A percentile compares a stretch with the other conserved stretches of the same genome.
phyloP scores from a whole-genome alignment of 2,797 vertebrate genomes.

The Myripristis murdjan region DNA sequence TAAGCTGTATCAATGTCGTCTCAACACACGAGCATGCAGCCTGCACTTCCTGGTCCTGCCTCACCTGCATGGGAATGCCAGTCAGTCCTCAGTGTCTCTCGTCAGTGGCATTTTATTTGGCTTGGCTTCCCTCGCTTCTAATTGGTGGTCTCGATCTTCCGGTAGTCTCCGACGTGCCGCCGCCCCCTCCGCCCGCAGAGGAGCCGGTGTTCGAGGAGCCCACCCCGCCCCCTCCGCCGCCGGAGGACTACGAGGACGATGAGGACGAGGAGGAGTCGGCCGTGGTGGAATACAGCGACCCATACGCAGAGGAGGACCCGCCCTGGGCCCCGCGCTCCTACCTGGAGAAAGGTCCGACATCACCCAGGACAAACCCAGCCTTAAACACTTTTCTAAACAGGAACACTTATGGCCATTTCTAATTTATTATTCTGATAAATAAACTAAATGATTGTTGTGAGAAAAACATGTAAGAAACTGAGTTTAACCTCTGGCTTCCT shows the following conservation, averaged over 20 bases:
- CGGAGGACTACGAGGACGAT: constrained; percentile 90
- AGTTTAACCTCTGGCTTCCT: too few species aligned
- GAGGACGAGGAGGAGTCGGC: constrained; percentile 93
- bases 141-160: constrained; percentile 88
- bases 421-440: too few species aligned
- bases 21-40: constrained; percentile 13
- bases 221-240: constrained; percentile 82
- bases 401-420: too few species aligned
- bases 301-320: constrained; percentile 96
- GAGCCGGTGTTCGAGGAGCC: constrained; percentile 90
- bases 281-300: constrained; percentile 95
- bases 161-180: background rate
- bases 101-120: background rate
- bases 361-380: too few species aligned
- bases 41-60: background rate
- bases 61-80: constrained; percentile 27
- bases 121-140: background rate
- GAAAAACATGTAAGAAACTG: too few species aligned
- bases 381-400: too few species aligned
- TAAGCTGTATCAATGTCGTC: too few species aligned
- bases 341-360: constrained; percentile 97
- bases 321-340: constrained; percentile 94
- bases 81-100: background rate
- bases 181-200: too few species aligned
- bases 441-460: too few species aligned